Evolutionary conservation across 2,797 vertebrate genomes (phyloP).

Genomic region (Meda fulgida): DNA sequence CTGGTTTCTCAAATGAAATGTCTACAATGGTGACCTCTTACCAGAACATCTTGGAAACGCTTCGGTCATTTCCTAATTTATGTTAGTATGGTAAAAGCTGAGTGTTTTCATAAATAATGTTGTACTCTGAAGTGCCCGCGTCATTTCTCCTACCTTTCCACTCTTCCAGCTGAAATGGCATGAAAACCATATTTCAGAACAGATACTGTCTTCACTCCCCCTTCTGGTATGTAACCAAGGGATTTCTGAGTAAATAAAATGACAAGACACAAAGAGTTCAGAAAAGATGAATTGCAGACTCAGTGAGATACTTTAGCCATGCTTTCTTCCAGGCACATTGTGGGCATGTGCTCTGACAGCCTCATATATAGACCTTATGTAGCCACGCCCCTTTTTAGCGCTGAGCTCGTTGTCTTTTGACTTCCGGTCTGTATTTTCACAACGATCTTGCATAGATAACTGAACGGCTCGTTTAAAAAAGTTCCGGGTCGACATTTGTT

Average conservation of each 20-base stretch:
- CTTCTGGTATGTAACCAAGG: slow-evolving; percentile 40
- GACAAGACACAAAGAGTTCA: slow-evolving; percentile 33
- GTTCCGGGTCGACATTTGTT: too few species aligned
- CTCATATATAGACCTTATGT: too few species aligned
- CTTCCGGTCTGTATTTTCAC: too few species aligned
- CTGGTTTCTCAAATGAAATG: slow-evolving; percentile 16
- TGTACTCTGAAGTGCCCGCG: not conserved
- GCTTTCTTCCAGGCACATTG: slow-evolving; percentile 18
- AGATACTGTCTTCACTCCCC: slow-evolving; percentile 10
- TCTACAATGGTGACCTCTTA: slow-evolving; percentile 12
- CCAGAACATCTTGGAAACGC: slow-evolving; percentile 22
- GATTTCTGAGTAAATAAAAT: slow-evolving; percentile 49
- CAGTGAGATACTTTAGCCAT: slow-evolving; percentile 1
- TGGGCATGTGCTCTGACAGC: slow-evolving; percentile 16
- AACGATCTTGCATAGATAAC: too few species aligned
- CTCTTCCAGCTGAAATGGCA: slow-evolving; percentile 17
- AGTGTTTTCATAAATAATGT: slow-evolving; percentile 2
- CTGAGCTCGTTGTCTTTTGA: too few species aligned
- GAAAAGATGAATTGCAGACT: slow-evolving; percentile 38
- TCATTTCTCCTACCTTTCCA: not conserved
- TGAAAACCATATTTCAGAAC: slow-evolving; percentile 30
- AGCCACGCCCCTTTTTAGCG: too few species aligned
- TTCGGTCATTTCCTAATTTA: slow-evolving; percentile 1
- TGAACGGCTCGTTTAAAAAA: too few species aligned
- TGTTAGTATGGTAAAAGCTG: not conserved